Evolutionary conservation across 2,113 vertebrate species (phyloP), one percentile per base, ranked within the genome.

Genomic region (Sinocyclocheilus anophthalmus): DNA sequence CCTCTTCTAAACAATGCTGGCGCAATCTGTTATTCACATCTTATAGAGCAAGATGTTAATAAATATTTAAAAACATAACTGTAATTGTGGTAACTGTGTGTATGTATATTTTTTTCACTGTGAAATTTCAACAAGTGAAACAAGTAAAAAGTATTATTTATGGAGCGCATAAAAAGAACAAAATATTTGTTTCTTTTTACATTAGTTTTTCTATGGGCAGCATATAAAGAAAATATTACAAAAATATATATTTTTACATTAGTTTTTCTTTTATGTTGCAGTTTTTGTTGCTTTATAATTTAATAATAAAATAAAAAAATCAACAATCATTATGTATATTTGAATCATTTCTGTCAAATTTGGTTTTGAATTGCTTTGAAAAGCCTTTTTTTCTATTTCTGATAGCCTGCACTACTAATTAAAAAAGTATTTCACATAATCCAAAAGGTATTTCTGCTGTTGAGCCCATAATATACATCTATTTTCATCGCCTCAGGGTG

Each of bases 381-480:
- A 57, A 30, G 45, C 73, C 30, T 24, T 5, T 48, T 26, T 55
- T 30, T 24, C 10, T 22, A 22, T 22, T 39, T 72, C 39, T 72
- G n/a, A 76, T 16, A 76, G 45, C 16, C 26, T 33, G 20, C 12
- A n/a, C 33, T n/a, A 78, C 18, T 37, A 57, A 59, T 59, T 33
- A 61, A 59, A 39, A 55, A 59, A 79, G 30, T 13, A 14, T 79
- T 59, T 63, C 4, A 24, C 33, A 80, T 63, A 80, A 63, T 80
- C 57, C 77, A 63, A 63, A 59, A 37, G 30, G 33, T 80, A 24
- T 30, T 63, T 80, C 24, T 63, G 22, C 78, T 26, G 37, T 45
- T 63, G 37, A 63, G 18, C 53, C 11, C 37, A 80, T 80, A 33
- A 80, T 80, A 80, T 80, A 45, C 53, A 63, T 80, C 37, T 80